Conservation (phyloP, 2,113 vertebrate species). For the Gambusia affinis region DNA sequence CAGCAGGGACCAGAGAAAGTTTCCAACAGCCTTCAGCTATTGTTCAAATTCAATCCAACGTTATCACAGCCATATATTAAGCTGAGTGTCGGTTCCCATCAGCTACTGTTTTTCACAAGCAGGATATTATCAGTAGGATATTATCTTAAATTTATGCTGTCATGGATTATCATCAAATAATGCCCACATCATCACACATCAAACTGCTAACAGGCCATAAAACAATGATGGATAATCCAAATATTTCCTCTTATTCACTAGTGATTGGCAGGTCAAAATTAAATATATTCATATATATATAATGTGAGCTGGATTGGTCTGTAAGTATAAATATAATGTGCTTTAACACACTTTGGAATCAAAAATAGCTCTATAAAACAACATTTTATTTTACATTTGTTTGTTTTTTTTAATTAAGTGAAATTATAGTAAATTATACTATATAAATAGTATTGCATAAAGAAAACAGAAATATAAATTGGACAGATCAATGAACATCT, state of each 20-base stretch:
- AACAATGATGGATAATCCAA: background rate
- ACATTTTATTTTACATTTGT: background rate
- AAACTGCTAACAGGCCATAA: background rate
- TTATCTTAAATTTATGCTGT: background rate
- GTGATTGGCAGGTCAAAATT: background rate
- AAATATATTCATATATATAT: no score
- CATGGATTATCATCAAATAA: background rate
- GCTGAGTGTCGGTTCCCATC: background rate
- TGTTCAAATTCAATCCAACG: constrained; percentile 6
- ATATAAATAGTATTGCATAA: no score
- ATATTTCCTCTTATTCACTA: background rate
- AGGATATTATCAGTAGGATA: background rate
- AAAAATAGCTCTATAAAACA: background rate
- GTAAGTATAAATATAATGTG: background rate
- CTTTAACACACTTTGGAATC: background rate
- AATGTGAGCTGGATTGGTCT: background rate
- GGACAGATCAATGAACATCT: no score
- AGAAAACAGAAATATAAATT: no score
- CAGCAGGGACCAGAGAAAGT: constrained; percentile 3
- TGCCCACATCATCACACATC: background rate
- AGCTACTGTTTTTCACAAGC: background rate
- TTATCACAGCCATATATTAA: constrained; percentile 8
- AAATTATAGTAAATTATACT: background rate
- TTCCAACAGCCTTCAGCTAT: constrained; percentile 1
- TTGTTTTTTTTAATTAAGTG: background rate